Conservation (phyloP, 2,797 vertebrate genomes). For the Scarus forsteni region DNA sequence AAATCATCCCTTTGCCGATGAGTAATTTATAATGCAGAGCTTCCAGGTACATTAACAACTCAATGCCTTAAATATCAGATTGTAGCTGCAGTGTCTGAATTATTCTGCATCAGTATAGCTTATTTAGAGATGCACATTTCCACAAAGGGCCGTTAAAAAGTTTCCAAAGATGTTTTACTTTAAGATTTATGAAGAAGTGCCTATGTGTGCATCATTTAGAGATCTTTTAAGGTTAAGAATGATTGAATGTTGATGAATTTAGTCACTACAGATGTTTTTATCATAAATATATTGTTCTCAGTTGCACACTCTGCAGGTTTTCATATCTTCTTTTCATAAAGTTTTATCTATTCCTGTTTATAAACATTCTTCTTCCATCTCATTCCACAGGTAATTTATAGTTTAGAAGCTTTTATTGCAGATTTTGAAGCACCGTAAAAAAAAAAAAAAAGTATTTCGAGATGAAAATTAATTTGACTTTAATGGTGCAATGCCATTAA, state of each 20-base stretch:
- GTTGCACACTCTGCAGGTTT: slow-evolving; percentile 22
- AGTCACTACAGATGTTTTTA: slow-evolving; percentile 27
- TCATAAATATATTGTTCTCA: not conserved
- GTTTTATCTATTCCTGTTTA: slow-evolving; percentile 1
- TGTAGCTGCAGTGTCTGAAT: slow-evolving; percentile 15
- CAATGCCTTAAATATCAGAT: slow-evolving; percentile 57
- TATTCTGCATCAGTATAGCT: not conserved
- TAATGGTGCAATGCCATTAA: too few species aligned
- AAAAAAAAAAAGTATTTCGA: too few species aligned
- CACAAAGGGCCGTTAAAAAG: slow-evolving; percentile 5
- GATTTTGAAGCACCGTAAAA: too few species aligned
- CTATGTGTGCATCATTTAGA: slow-evolving; percentile 53
- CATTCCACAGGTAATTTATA: slow-evolving; percentile 37
- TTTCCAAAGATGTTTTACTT: slow-evolving; percentile 42
- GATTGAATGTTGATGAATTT: slow-evolving; percentile 42
- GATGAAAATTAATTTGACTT: too few species aligned
- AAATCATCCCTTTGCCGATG: slow-evolving; percentile 5
- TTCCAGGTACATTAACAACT: slow-evolving; percentile 18
- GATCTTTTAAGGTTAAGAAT: slow-evolving; percentile 54
- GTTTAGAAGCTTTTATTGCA: slow-evolving; percentile 20
- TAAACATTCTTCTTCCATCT: slow-evolving; percentile 45
- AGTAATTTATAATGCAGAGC: slow-evolving; percentile 15
- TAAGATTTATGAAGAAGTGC: slow-evolving; percentile 59
- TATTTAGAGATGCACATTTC: slow-evolving; percentile 42
- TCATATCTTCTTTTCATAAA: not conserved